Percentiles rank a stretch among this genome's conserved stretches.
These are phyloP conservation scores for Tylochromis polylepis DNA, from an alignment of 2,113 vertebrate species.

Conservation along the genomic window DNA sequence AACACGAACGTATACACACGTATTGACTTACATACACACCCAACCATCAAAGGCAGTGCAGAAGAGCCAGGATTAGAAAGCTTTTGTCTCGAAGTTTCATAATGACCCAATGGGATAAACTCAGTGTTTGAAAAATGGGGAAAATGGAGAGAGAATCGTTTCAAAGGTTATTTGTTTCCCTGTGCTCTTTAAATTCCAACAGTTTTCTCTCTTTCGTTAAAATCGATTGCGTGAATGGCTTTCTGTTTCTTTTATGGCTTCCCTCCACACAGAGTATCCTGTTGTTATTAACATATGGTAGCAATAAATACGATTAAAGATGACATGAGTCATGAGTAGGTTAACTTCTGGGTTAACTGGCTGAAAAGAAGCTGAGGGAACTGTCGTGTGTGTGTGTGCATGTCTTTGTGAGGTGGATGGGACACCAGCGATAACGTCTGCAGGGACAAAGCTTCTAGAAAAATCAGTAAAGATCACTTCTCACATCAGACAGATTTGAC, in stretches of 20 bases:
- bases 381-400: neutral
- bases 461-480: neutral
- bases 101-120: constrained; percentile 36
- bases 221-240: neutral
- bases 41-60: constrained; percentile 42
- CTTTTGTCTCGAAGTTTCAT: constrained; percentile 54
- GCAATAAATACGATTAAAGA: constrained; percentile 13
- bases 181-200: neutral
- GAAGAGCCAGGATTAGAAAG: constrained; percentile 49
- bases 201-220: neutral
- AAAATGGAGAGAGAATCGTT: constrained; percentile 6
- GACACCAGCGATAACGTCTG: neutral
- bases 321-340: constrained; percentile 28
- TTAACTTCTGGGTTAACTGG: constrained; percentile 47
- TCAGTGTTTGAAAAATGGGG: constrained; percentile 27
- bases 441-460: neutral
- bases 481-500: neutral
- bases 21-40: neutral
- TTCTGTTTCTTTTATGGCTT: neutral
- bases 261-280: neutral
- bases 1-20: neutral
- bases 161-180: constrained; percentile 13
- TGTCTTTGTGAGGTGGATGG: neutral
- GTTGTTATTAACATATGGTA: neutral
- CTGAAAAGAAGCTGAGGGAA: constrained; percentile 13